phyloP scores from a whole-genome alignment of 92 coral and sea anemone genomes.

The Umimayanthus chanpuru region DNA sequence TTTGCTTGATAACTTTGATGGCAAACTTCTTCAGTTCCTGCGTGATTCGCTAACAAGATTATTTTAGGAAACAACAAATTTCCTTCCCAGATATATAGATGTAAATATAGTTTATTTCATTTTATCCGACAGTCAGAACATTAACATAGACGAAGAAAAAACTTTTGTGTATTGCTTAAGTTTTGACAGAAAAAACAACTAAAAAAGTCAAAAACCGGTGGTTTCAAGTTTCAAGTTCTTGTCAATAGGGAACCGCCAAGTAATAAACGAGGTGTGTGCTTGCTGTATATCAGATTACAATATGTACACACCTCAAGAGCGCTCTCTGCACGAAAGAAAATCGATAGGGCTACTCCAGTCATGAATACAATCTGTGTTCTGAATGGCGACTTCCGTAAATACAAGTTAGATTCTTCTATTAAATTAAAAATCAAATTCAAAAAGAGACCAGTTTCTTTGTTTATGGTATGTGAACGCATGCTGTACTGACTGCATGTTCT shows the following conservation, averaged over 20 bases:
- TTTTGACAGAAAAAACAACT: conserved; percentile 23
- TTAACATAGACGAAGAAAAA: conserved; percentile 21
- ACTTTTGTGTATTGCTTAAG: conserved; percentile 14
- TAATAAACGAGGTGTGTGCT: conserved; percentile 12
- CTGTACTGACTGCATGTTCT: background rate
- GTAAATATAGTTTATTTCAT: conserved; percentile 29
- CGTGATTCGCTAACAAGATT: conserved; percentile 1
- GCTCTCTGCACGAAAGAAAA: conserved; percentile 20
- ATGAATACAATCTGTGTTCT: conserved; percentile 17
- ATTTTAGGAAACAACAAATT: conserved; percentile 40
- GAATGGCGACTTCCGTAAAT: conserved; percentile 14
- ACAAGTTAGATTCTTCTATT: background rate
- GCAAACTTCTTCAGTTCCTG: background rate
- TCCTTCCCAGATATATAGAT: conserved; percentile 24
- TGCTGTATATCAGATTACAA: conserved; percentile 20
- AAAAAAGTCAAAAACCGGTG: background rate
- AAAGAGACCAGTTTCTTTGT: background rate
- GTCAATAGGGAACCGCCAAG: conserved; percentile 24
- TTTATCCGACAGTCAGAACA: conserved; percentile 17
- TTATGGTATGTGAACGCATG: background rate
- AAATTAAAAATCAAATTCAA: conserved; percentile 2
- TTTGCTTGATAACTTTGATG: conserved; percentile 17
- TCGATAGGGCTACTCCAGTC: conserved; percentile 34
- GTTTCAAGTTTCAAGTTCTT: conserved; percentile 40
- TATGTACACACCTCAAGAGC: conserved; percentile 19